Evolutionary conservation across 2,113 vertebrate species (phyloP).

Genomic region (Clinocottus analis): DNA sequence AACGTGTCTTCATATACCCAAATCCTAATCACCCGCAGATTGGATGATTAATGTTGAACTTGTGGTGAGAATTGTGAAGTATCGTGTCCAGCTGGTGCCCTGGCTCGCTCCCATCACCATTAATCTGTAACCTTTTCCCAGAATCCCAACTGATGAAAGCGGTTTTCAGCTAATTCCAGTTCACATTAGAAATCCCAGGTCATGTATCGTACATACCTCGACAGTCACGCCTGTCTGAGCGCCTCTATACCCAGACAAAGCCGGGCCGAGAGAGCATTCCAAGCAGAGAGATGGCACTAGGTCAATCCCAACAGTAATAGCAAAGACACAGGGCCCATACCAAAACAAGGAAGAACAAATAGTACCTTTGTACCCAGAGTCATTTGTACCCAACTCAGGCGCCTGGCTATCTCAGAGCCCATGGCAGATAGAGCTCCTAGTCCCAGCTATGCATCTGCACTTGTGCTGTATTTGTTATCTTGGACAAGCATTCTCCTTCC

Average conservation of each 20-base stretch:
- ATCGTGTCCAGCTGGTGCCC: slow-evolving; percentile 51
- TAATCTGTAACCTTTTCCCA: slow-evolving; percentile 40
- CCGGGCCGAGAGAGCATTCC: slow-evolving; percentile 26
- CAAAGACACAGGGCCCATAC: slow-evolving; percentile 68
- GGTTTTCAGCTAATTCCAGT: slow-evolving; percentile 33
- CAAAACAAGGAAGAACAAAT: slow-evolving; percentile 79
- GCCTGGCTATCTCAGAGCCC: slow-evolving; percentile 55
- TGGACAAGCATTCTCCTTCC: slow-evolving; percentile 71
- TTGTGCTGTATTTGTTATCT: slow-evolving; percentile 77
- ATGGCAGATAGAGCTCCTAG: slow-evolving; percentile 65
- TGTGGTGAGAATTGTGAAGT: slow-evolving; percentile 20
- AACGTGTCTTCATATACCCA: slow-evolving; percentile 49
- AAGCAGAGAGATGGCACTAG: slow-evolving; percentile 49
- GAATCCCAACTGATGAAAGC: slow-evolving; percentile 33
- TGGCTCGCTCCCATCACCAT: slow-evolving; percentile 43
- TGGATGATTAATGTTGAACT: slow-evolving; percentile 32
- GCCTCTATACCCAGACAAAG: slow-evolving; percentile 14
- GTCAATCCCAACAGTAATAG: slow-evolving; percentile 67
- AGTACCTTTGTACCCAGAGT: slow-evolving; percentile 77
- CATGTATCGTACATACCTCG: slow-evolving; percentile 40
- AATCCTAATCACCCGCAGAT: slow-evolving; percentile 17
- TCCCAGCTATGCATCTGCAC: slow-evolving; percentile 70
- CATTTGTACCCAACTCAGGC: slow-evolving; percentile 77
- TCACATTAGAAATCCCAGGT: slow-evolving; percentile 45
- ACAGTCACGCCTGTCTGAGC: slow-evolving; percentile 30